Conservation (phyloP, 1,140 invertebrate genomes). For the Galendromus occidentalis region DNA sequence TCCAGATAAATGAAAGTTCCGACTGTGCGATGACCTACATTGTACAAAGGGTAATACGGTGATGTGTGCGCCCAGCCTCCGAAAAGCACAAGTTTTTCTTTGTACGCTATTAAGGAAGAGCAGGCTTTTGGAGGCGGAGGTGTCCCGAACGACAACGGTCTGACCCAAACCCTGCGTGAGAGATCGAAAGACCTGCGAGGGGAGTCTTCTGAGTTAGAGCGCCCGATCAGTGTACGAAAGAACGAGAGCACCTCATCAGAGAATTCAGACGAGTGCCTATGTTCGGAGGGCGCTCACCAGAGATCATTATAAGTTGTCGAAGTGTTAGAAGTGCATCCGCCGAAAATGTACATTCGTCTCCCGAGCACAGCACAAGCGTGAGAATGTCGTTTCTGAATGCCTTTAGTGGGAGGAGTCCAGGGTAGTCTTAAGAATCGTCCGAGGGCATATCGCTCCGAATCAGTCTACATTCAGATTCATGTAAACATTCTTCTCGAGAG, state of each 20-base stretch:
- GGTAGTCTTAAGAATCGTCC: neutral
- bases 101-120: conserved; percentile 66
- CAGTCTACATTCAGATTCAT: no score
- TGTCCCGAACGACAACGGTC: conserved; percentile 36
- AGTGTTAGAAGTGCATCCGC: conserved; percentile 68
- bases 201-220: neutral
- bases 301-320: conserved; percentile 92
- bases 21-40: conserved; percentile 27
- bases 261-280: neutral
- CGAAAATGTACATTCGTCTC: conserved; percentile 69
- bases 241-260: neutral
- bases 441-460: neutral
- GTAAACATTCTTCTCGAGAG: neutral
- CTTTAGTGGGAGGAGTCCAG: neutral
- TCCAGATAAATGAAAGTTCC: neutral
- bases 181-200: conserved; percentile 14
- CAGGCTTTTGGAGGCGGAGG: conserved; percentile 92
- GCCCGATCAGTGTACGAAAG: neutral
- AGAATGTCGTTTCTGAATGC: conserved; percentile 5
- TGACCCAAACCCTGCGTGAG: conserved; percentile 17
- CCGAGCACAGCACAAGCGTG: conserved; percentile 1
- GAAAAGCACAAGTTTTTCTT: conserved; percentile 64
- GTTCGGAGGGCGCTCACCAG: conserved; percentile 39
- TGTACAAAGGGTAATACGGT: conserved; percentile 58
- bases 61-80: conserved; percentile 89